Evolutionary conservation across 2,797 vertebrate species (phyloP).

Genomic region (Pseudocheirus occidentalis): DNA sequence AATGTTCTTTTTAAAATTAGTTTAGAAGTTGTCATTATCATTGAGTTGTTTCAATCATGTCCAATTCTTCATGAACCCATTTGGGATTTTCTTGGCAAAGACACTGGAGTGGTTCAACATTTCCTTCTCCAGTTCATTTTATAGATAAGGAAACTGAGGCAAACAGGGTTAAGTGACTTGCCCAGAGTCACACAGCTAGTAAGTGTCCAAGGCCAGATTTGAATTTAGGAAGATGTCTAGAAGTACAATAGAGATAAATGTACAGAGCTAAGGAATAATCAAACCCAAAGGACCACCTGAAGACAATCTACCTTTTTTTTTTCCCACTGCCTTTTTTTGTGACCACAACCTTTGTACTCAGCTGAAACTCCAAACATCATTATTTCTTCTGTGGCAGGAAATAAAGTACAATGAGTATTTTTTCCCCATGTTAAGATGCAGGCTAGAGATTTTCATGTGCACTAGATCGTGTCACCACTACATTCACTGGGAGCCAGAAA

Average conservation of each 20-base stretch:
- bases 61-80: neutral
- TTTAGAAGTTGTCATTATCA: slow-evolving; percentile 1
- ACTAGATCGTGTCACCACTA: neutral
- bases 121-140: neutral
- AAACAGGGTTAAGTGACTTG: neutral
- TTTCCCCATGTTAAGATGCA: slow-evolving; percentile 34
- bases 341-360: slow-evolving; percentile 33
- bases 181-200: neutral
- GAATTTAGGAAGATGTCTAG: neutral
- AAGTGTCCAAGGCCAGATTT: neutral
- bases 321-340: neutral
- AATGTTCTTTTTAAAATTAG: neutral
- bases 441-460: neutral
- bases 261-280: neutral
- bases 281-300: slow-evolving; percentile 40
- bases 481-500: neutral
- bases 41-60: neutral
- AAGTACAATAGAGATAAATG: slow-evolving; percentile 1
- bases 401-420: slow-evolving; percentile 12
- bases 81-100: neutral
- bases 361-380: slow-evolving; percentile 5
- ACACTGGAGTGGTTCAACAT: neutral
- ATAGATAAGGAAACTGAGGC: neutral
- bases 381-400: neutral
- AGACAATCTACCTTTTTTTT: neutral